A percentile compares a stretch with the other conserved stretches of the same genome.
Conservation (phyloP, 1,140 invertebrate species). For the Drosophila takahashii region DNA sequence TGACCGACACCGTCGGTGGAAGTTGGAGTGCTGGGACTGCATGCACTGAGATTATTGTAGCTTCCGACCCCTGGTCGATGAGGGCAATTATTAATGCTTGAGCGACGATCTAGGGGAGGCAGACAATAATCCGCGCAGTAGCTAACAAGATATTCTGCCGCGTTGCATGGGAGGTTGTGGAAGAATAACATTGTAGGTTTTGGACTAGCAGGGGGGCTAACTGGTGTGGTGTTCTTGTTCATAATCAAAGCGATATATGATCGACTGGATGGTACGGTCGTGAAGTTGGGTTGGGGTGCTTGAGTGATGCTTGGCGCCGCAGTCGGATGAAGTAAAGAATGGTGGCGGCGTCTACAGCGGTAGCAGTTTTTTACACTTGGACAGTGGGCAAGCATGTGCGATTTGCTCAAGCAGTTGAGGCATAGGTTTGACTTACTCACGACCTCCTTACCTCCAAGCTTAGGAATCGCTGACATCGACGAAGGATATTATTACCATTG, state of each 20-base stretch:
- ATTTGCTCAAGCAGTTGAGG: background rate
- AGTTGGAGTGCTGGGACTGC: background rate
- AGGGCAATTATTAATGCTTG: background rate
- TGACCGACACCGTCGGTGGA: background rate
- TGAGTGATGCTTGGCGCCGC: background rate
- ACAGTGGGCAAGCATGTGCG: too few relatives aligned
- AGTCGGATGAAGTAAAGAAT: background rate
- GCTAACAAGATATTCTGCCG: background rate
- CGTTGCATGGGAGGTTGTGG: background rate
- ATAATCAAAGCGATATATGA: too few relatives aligned
- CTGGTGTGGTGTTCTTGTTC: too few relatives aligned
- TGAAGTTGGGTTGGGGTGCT: background rate
- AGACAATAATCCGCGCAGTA: background rate
- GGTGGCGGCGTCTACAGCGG: background rate
- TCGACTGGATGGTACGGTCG: background rate
- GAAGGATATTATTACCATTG: constrained; percentile 1
- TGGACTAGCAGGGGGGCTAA: too few relatives aligned
- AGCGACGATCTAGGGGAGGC: too few relatives aligned
- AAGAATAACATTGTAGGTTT: too few relatives aligned
- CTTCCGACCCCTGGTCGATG: background rate
- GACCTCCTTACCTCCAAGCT: background rate
- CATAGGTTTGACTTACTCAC: too few relatives aligned
- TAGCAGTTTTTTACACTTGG: too few relatives aligned
- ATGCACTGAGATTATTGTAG: background rate
- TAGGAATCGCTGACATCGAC: background rate